Conservation (phyloP, 1,140 invertebrate species). For the Drosophila yakuba region DNA sequence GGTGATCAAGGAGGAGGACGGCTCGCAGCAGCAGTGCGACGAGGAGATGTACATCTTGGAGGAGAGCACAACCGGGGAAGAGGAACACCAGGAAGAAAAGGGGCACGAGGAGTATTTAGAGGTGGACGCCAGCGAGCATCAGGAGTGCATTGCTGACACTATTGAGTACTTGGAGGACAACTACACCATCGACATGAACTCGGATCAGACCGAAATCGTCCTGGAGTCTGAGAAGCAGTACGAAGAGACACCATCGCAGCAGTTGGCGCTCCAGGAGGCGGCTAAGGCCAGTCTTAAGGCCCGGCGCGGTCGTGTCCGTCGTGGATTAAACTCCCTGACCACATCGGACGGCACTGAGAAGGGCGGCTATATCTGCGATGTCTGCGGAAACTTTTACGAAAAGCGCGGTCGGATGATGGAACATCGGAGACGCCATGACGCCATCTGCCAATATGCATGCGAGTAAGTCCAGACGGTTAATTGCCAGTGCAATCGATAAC, state of each 20-base stretch:
- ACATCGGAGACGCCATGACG: constrained; percentile 71
- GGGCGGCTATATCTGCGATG: constrained; percentile 71
- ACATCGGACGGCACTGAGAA: constrained; percentile 59
- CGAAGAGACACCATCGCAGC: constrained; percentile 22
- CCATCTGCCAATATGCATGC: constrained; percentile 69
- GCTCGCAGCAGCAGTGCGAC: constrained; percentile 34
- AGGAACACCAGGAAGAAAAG: not conserved
- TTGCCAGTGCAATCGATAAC: not conserved
- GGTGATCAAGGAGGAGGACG: constrained; percentile 63
- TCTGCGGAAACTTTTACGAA: constrained; percentile 78
- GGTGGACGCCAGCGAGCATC: constrained; percentile 47
- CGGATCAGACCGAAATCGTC: constrained; percentile 53
- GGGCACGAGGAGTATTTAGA: constrained; percentile 43
- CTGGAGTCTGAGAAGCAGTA: constrained; percentile 39
- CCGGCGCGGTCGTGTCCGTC: constrained; percentile 38
- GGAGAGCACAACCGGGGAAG: constrained; percentile 18
- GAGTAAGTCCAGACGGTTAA: constrained; percentile 59
- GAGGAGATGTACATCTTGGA: constrained; percentile 63
- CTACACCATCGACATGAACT: constrained; percentile 62
- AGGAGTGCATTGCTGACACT: constrained; percentile 59
- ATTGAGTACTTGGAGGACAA: constrained; percentile 74
- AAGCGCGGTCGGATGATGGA: constrained; percentile 80
- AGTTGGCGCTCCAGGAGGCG: constrained; percentile 23
- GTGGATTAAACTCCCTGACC: constrained; percentile 46
- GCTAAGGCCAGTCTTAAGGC: constrained; percentile 46